These are phyloP conservation scores for Sula dactylatra DNA, from an alignment of 2,113 vertebrate genomes.

Conservation along the genomic window DNA sequence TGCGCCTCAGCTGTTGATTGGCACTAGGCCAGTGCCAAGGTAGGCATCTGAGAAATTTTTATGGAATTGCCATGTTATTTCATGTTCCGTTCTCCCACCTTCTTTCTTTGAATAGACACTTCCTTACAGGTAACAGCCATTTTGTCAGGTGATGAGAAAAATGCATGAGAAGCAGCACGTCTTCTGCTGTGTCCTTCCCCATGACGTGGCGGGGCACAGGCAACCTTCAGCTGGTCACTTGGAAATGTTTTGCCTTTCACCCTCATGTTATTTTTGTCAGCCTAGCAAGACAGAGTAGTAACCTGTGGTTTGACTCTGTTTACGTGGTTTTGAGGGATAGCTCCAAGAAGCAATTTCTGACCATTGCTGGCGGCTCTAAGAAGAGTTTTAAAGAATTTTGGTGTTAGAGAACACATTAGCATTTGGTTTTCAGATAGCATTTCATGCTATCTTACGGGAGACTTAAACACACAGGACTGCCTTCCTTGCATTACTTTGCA, in stretches of 20 bases:
- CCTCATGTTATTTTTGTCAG: background rate
- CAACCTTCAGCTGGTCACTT: background rate
- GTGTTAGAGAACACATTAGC: background rate
- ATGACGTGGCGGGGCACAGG: accelerated
- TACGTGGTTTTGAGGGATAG: accelerated
- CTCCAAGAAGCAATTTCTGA: background rate
- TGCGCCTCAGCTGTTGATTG: background rate
- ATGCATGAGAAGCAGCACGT: background rate
- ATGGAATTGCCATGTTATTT: background rate
- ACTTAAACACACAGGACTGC: background rate
- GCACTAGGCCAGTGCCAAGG: background rate
- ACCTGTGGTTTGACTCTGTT: background rate
- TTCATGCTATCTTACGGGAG: accelerated
- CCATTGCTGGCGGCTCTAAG: background rate
- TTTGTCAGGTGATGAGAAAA: background rate
- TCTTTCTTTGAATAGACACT: background rate
- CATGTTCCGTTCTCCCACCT: background rate
- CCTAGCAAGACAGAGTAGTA: background rate
- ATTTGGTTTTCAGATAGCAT: background rate
- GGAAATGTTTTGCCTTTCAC: background rate
- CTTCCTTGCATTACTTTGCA: background rate
- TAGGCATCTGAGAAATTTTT: background rate
- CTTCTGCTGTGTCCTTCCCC: background rate
- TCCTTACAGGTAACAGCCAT: background rate
- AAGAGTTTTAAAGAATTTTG: background rate